These are phyloP conservation scores for Philaethria dido DNA, from an alignment of 2,888 invertebrate genomes.

Conservation along the genomic window DNA sequence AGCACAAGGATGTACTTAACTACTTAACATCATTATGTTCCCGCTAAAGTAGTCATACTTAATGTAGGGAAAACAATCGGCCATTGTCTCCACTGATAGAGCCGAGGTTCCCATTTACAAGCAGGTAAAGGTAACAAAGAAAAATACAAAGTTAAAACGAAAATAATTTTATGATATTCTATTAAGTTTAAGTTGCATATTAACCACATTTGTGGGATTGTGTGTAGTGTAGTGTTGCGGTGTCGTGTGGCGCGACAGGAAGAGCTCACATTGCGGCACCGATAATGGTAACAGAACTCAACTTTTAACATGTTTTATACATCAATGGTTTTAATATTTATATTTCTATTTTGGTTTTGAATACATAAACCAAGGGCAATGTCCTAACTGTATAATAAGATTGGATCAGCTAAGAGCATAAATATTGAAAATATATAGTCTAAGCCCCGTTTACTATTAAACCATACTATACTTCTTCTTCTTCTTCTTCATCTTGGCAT, in stretches of 20 bases:
- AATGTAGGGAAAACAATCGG: slow-evolving; percentile 21
- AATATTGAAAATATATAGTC: too few species aligned
- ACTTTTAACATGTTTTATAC: slow-evolving; percentile 44
- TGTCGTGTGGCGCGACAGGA: slow-evolving; percentile 50
- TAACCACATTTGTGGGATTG: slow-evolving; percentile 54
- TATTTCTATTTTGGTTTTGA: not conserved
- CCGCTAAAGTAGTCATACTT: not conserved
- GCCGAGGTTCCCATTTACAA: slow-evolving; percentile 19
- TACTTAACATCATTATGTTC: slow-evolving; percentile 15
- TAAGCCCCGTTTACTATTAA: not conserved
- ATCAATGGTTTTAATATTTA: slow-evolving; percentile 42
- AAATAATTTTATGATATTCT: slow-evolving; percentile 19
- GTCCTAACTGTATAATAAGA: not conserved
- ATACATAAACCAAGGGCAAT: slow-evolving; percentile 12
- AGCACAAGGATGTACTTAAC: slow-evolving; percentile 5
- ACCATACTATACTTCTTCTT: not conserved
- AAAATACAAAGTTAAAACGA: slow-evolving; percentile 13
- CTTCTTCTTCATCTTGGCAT: too few species aligned
- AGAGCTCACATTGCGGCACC: slow-evolving; percentile 52
- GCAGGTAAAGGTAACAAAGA: slow-evolving; percentile 16
- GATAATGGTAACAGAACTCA: slow-evolving; percentile 46
- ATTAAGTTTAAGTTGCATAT: slow-evolving; percentile 38
- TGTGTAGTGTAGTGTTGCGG: slow-evolving; percentile 48
- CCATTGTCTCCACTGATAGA: slow-evolving; percentile 22
- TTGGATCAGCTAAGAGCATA: not conserved